A percentile compares a stretch with the other conserved stretches of the same genome.
These are phyloP conservation scores for Amblyornis subalaris DNA, from an alignment of 2,113 vertebrate species.

Conservation along the genomic window DNA sequence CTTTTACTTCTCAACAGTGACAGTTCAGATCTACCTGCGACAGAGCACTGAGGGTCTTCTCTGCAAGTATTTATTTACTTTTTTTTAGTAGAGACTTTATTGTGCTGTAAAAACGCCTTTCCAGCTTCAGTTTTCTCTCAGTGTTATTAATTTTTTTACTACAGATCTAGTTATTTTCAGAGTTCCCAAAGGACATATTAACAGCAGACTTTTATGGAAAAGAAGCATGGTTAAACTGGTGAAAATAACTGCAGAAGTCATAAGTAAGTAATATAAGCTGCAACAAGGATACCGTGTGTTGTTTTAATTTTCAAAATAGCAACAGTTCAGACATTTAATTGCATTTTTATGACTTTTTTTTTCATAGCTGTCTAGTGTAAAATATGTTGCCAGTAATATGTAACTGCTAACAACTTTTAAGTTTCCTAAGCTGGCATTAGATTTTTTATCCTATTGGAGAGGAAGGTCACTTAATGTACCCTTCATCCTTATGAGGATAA, in stretches of 20 bases:
- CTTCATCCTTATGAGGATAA: not conserved
- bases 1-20: not conserved
- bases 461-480: not conserved
- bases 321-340: conserved; percentile 78
- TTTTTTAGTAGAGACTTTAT: conserved; percentile 51
- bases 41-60: not conserved
- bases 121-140: conserved; percentile 66
- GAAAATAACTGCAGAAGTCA: conserved; percentile 72
- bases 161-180: conserved; percentile 80
- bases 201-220: conserved; percentile 75
- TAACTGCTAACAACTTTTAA: conserved; percentile 71
- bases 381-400: conserved; percentile 74
- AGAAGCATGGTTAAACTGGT: conserved; percentile 76
- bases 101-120: conserved; percentile 58
- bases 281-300: conserved; percentile 62
- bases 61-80: not conserved
- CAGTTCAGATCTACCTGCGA: not conserved
- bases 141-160: conserved; percentile 82
- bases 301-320: conserved; percentile 79
- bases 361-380: conserved; percentile 67
- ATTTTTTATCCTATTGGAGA: conserved; percentile 49
- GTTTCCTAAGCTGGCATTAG: conserved; percentile 48
- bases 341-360: conserved; percentile 70
- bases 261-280: conserved; percentile 72
- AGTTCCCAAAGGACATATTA: conserved; percentile 72